Conservation (phyloP, 92 coral and sea anemone species). For the Porites divaricata region DNA sequence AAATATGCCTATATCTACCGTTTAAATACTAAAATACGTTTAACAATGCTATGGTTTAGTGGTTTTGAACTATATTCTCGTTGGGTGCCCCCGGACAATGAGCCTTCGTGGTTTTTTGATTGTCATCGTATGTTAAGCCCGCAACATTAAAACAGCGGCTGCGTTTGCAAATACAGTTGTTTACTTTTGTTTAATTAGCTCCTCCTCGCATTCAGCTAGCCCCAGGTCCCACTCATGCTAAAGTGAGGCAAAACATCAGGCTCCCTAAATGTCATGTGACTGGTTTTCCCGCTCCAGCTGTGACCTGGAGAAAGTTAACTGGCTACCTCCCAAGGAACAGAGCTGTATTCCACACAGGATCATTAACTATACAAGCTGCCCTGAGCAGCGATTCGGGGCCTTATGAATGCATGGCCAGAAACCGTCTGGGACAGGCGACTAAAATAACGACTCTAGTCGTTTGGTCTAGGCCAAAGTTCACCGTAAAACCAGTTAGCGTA, state of each 20-base stretch:
- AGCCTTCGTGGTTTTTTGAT: too few relatives aligned
- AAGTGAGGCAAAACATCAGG: not conserved
- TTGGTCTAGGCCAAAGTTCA: slow-evolving; percentile 2
- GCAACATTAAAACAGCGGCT: too few relatives aligned
- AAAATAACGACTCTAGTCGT: slow-evolving; percentile 1
- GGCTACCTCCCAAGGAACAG: slow-evolving; percentile 2
- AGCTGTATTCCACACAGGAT: not conserved
- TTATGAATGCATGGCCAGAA: slow-evolving; percentile 25
- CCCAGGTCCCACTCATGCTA: slow-evolving; percentile 28
- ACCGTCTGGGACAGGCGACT: not conserved
- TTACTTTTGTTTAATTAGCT: too few relatives aligned
- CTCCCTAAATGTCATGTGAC: slow-evolving; percentile 36
- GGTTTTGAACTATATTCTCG: too few relatives aligned
- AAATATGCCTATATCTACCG: too few relatives aligned
- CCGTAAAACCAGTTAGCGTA: not conserved
- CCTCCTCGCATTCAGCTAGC: slow-evolving; percentile 24
- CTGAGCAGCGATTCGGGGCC: not conserved
- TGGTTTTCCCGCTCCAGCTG: slow-evolving; percentile 26
- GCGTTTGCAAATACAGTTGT: too few relatives aligned
- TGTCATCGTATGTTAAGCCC: too few relatives aligned
- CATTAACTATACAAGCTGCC: not conserved
- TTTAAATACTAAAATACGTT: too few relatives aligned
- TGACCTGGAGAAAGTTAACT: slow-evolving; percentile 22
- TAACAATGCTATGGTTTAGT: too few relatives aligned
- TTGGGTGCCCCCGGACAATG: too few relatives aligned